phyloP scores from a whole-genome alignment of 1,140 invertebrate genomes.

The Colletes gigas region DNA sequence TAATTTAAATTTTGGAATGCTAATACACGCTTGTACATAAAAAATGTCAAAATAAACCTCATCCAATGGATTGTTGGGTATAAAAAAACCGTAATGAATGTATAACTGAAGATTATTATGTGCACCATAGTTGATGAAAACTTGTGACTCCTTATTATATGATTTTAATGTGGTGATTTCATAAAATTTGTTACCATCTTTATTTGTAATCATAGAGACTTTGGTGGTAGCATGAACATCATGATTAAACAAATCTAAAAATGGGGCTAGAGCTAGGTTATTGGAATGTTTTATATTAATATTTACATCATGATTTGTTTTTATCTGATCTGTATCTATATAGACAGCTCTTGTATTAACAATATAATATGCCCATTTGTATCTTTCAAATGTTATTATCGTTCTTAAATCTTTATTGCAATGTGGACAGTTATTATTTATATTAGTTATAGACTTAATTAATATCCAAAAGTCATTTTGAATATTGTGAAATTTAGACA shows the following conservation, averaged over 20 bases:
- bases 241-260: constrained; percentile 91
- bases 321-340: constrained; percentile 72
- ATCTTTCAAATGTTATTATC: constrained; percentile 78
- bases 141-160: constrained; percentile 83
- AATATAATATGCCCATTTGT: constrained; percentile 85
- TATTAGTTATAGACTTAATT: constrained; percentile 69
- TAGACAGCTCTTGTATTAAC: constrained; percentile 90
- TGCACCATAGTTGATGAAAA: constrained; percentile 89
- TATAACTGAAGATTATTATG: constrained; percentile 87
- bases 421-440: constrained; percentile 69
- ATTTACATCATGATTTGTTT: constrained; percentile 66
- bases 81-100: constrained; percentile 88
- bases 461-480: constrained; percentile 62
- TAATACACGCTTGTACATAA: constrained; percentile 77
- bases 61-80: constrained; percentile 84
- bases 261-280: constrained; percentile 87
- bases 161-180: constrained; percentile 80
- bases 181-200: constrained; percentile 79
- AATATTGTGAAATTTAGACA: constrained; percentile 57
- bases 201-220: constrained; percentile 78
- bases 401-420: constrained; percentile 74
- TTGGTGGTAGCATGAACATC: constrained; percentile 80
- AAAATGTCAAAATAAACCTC: constrained; percentile 80
- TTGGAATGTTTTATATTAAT: constrained; percentile 80
- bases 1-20: constrained; percentile 73